Conservation (phyloP, 2,113 vertebrate species). For the Peromyscus californicus region DNA sequence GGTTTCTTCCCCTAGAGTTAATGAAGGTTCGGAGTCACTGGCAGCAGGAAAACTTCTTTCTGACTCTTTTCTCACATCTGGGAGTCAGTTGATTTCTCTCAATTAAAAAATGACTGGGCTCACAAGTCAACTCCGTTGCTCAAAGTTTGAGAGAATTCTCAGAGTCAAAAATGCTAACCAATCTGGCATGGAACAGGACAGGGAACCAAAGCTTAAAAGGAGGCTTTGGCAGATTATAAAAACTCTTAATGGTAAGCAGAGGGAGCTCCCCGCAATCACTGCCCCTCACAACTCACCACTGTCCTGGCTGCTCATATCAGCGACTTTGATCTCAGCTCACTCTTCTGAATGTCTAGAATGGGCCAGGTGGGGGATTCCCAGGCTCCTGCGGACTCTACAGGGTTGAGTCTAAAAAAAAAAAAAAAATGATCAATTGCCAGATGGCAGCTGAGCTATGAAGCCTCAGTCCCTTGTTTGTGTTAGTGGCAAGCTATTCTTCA, state of each 20-base stretch:
- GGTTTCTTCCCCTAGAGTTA: constrained; percentile 63
- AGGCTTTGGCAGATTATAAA: constrained; percentile 69
- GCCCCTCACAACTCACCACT: neutral
- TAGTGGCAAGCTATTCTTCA: constrained; percentile 61
- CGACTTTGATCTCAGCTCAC: constrained; percentile 66
- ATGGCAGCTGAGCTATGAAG: constrained; percentile 64
- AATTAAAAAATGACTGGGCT: constrained; percentile 72
- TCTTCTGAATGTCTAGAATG: constrained; percentile 50
- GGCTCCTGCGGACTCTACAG: constrained; percentile 35
- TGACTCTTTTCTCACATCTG: constrained; percentile 61
- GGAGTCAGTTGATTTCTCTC: constrained; percentile 63
- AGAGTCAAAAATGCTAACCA: constrained; percentile 52
- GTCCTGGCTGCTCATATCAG: constrained; percentile 8
- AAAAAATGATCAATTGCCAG: constrained; percentile 66
- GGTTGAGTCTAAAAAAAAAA: neutral
- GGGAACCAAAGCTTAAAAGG: constrained; percentile 77
- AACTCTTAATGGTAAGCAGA: constrained; percentile 64
- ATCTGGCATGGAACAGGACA: constrained; percentile 60
- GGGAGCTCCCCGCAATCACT: constrained; percentile 46
- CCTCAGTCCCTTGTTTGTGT: constrained; percentile 60
- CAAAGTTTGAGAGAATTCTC: constrained; percentile 53
- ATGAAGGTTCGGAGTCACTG: neutral
- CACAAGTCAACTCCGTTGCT: constrained; percentile 35
- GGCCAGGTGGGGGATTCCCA: constrained; percentile 58
- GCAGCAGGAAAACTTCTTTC: constrained; percentile 16